Evolutionary conservation across 2,797 vertebrate genomes (phyloP).

Genomic region (Dendrocincla tyrannina): DNA sequence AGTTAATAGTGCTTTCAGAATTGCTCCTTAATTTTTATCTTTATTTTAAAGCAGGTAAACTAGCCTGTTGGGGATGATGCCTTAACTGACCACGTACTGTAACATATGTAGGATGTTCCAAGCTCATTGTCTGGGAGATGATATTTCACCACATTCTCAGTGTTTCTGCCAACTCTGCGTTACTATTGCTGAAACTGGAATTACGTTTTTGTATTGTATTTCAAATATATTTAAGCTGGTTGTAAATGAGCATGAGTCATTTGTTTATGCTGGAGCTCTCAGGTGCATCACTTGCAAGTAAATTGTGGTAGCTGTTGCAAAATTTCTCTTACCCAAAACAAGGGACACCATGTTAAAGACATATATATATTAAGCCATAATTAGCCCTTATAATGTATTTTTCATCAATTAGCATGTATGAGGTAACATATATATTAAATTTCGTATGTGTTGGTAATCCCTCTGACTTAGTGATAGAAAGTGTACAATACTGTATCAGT

Average conservation of each 20-base stretch:
- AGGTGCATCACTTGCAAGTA: not conserved
- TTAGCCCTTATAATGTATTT: not conserved
- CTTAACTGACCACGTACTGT: accelerated
- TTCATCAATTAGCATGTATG: not conserved
- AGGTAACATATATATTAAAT: not conserved
- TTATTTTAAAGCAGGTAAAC: not conserved
- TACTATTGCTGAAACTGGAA: not conserved
- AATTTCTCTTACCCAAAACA: not conserved
- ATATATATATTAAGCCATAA: not conserved
- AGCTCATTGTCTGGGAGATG: not conserved
- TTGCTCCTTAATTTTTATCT: not conserved
- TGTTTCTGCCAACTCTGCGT: not conserved
- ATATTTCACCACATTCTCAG: not conserved
- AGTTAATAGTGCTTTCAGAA: not conserved
- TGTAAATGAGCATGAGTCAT: not conserved
- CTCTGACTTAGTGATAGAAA: not conserved
- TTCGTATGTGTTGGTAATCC: not conserved
- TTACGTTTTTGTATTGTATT: not conserved
- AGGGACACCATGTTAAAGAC: not conserved
- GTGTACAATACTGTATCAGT: too few relatives aligned
- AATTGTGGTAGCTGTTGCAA: not conserved
- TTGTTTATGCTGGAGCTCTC: not conserved
- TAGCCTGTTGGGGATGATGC: not conserved
- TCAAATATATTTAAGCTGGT: not conserved
- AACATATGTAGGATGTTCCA: not conserved